Evolutionary conservation across 2,113 vertebrate species (phyloP).

Genomic region (Antennarius striatus): DNA sequence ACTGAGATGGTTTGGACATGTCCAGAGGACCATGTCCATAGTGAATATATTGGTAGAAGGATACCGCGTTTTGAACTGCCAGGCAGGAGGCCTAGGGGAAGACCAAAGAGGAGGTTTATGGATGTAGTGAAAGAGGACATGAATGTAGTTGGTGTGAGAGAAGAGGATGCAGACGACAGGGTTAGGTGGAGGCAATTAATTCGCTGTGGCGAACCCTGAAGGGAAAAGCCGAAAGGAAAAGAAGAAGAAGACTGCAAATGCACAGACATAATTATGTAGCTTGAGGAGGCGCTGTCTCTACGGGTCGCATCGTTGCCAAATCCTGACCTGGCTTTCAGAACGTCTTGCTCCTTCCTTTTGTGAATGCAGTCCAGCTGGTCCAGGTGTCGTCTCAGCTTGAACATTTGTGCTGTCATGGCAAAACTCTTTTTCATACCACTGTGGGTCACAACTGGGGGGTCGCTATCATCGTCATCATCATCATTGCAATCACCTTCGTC

Average conservation of each 20-base stretch:
- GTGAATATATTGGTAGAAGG: too few relatives aligned
- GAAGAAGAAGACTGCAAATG: not conserved
- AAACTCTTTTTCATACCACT: slow-evolving; percentile 11
- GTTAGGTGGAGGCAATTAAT: too few relatives aligned
- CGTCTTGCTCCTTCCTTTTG: slow-evolving; percentile 74
- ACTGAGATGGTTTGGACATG: too few relatives aligned
- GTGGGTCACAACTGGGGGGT: not conserved
- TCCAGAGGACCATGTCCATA: too few relatives aligned
- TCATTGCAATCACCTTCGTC: not conserved
- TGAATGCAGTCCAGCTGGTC: slow-evolving; percentile 71
- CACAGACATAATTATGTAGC: not conserved
- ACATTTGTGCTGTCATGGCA: slow-evolving; percentile 57
- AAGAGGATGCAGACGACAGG: too few relatives aligned
- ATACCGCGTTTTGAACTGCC: too few relatives aligned
- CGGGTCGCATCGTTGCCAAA: slow-evolving; percentile 25
- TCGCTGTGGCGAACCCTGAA: too few relatives aligned
- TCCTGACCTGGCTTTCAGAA: slow-evolving; percentile 81
- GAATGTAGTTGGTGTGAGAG: too few relatives aligned
- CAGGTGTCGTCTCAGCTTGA: slow-evolving; percentile 72
- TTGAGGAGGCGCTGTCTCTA: slow-evolving; percentile 20
- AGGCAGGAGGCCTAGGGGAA: too few relatives aligned
- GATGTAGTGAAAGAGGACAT: too few relatives aligned
- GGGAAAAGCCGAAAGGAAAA: too few relatives aligned
- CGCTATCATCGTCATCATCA: not conserved
- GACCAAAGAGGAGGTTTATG: too few relatives aligned